Evolutionary conservation across 2,113 vertebrate species (phyloP).

Genomic region (Dolichotis patagonum): DNA sequence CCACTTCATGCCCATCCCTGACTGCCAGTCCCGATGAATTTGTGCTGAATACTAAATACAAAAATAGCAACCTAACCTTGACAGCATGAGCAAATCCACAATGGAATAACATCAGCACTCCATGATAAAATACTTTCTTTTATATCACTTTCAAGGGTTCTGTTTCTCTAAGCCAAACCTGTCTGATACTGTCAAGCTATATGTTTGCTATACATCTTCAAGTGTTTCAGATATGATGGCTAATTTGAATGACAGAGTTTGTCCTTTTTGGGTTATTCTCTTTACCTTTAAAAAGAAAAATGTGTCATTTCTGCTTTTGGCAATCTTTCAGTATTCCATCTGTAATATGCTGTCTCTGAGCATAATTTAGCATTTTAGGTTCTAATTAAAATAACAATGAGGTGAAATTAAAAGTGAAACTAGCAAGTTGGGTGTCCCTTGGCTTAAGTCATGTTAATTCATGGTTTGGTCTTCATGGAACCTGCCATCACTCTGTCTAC

Average conservation of each 20-base stretch:
- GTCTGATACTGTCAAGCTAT: not conserved
- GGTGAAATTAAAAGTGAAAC: conserved; percentile 35
- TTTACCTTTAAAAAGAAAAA: conserved; percentile 39
- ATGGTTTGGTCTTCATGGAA: conserved; percentile 26
- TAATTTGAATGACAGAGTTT: not conserved
- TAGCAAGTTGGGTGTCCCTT: not conserved
- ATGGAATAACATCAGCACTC: not conserved
- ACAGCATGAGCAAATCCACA: not conserved
- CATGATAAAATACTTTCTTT: not conserved
- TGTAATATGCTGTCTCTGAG: not conserved
- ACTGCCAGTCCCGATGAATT: not conserved
- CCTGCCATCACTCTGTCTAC: not conserved
- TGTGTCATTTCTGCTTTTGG: not conserved
- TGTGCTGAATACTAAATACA: not conserved
- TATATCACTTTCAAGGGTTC: not conserved
- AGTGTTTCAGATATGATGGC: not conserved
- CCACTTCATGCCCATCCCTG: not conserved
- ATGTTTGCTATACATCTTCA: not conserved
- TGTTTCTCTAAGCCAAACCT: not conserved
- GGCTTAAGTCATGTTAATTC: not conserved
- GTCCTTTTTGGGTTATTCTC: conserved; percentile 17
- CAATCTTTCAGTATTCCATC: not conserved
- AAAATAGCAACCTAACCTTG: not conserved
- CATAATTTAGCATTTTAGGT: not conserved
- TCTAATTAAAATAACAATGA: conserved; percentile 51